Percentiles rank a stretch among this genome's conserved stretches.
Evolutionary conservation across 1,140 invertebrate genomes (phyloP).

Genomic region (Venturia canescens): DNA sequence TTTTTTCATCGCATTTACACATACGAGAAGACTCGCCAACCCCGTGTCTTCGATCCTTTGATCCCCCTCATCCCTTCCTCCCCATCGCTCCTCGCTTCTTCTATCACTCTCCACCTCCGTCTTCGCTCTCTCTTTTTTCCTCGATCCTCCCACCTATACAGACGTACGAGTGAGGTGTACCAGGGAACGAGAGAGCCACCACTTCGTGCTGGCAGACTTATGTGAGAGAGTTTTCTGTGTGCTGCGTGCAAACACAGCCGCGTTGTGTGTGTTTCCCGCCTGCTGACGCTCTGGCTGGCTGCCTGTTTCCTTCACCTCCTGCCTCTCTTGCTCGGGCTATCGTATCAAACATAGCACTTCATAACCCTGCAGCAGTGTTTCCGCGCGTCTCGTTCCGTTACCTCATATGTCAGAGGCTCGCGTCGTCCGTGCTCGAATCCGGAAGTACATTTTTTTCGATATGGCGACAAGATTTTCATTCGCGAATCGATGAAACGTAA

Average conservation of each 20-base stretch:
- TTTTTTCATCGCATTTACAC: neutral
- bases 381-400: constrained; percentile 67
- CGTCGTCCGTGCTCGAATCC: constrained; percentile 38
- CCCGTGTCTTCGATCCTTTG: constrained; percentile 3
- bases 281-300: constrained; percentile 48
- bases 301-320: constrained; percentile 61
- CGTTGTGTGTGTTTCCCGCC: constrained; percentile 56
- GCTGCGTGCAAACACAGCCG: constrained; percentile 56
- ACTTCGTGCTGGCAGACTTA: constrained; percentile 22
- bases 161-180: constrained; percentile 24
- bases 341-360: constrained; percentile 70
- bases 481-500: too few relatives aligned
- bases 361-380: constrained; percentile 70
- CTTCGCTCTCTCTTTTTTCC: constrained; percentile 14
- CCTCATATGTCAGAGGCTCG: constrained; percentile 51
- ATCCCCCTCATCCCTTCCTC: constrained; percentile 18
- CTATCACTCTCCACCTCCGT: constrained; percentile 10
- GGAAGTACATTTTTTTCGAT: constrained; percentile 42
- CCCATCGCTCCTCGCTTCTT: constrained; percentile 17
- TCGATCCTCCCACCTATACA: constrained; percentile 19
- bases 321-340: constrained; percentile 60
- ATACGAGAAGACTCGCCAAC: neutral
- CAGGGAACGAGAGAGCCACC: constrained; percentile 37
- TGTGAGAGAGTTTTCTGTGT: constrained; percentile 47
- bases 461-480: neutral